Evolutionary conservation across 2,113 vertebrate species (phyloP).

Genomic region (Prolemur simus): DNA sequence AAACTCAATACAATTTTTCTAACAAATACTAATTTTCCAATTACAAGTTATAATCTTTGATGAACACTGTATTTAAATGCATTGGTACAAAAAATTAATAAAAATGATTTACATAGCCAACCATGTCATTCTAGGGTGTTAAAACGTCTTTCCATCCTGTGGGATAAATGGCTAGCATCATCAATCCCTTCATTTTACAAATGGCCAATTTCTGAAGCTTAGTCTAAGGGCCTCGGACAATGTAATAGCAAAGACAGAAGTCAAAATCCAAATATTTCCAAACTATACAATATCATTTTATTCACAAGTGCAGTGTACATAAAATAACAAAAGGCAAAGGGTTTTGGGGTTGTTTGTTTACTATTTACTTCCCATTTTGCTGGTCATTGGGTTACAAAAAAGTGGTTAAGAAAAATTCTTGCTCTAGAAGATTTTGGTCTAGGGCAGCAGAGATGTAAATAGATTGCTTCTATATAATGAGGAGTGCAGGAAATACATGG

Average conservation of each 20-base stretch:
- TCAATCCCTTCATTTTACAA: constrained; percentile 18
- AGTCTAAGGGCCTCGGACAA: not conserved
- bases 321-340: not conserved
- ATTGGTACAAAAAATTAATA: not conserved
- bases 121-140: not conserved
- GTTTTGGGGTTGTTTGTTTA: not conserved
- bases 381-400: not conserved
- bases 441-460: not conserved
- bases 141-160: not conserved
- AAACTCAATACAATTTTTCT: not conserved
- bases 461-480: not conserved
- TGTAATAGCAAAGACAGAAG: not conserved
- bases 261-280: not conserved
- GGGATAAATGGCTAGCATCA: not conserved
- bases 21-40: constrained; percentile 25
- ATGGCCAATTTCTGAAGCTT: not conserved
- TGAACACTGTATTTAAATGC: constrained; percentile 6
- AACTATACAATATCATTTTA: not conserved
- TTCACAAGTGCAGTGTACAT: not conserved
- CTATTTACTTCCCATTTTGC: not conserved
- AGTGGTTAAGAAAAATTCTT: not conserved
- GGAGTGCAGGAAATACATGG: not conserved
- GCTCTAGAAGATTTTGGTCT: not conserved
- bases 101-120: constrained; percentile 11
- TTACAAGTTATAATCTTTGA: not conserved